A percentile compares a stretch with the other conserved stretches of the same genome.
These are phyloP conservation scores for Capricornis sumatraensis DNA, from an alignment of 2,113 vertebrate species.

Conservation along the genomic window DNA sequence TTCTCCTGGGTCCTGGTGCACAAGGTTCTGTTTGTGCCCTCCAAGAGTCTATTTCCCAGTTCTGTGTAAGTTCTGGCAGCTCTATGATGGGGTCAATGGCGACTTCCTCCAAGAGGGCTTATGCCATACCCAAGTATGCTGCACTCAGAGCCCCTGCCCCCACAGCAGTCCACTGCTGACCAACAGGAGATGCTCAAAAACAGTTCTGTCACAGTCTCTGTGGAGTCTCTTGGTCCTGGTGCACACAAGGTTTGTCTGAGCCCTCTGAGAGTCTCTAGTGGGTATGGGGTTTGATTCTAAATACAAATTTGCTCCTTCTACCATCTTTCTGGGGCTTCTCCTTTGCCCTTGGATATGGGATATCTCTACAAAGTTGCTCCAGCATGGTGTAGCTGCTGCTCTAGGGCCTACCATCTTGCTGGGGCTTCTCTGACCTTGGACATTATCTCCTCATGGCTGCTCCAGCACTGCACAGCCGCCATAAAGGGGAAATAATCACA, in stretches of 20 bases:
- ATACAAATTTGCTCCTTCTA: background rate
- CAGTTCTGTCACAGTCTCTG: background rate
- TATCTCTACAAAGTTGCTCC: background rate
- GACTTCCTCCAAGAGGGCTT: background rate
- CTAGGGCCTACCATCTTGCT: background rate
- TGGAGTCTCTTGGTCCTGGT: background rate
- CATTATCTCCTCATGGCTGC: background rate
- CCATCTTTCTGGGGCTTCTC: background rate
- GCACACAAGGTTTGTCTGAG: background rate
- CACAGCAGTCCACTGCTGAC: background rate
- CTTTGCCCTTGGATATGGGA: background rate
- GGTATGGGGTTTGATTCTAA: background rate
- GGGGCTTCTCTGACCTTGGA: background rate
- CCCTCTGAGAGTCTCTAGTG: background rate
- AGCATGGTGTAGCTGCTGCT: background rate
- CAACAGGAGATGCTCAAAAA: background rate
- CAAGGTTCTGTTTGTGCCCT: background rate
- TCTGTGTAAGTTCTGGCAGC: background rate
- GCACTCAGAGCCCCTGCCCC: background rate
- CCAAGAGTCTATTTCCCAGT: background rate
- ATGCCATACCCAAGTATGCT: background rate
- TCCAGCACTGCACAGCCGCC: rapidly evolving
- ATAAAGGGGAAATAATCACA: background rate
- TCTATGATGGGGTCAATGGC: background rate
- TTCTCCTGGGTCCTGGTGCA: background rate